Percentiles rank a stretch among this genome's conserved stretches.
phyloP scores from a whole-genome alignment of 2,797 vertebrate genomes.

The Cynodonichthys magdalenae region DNA sequence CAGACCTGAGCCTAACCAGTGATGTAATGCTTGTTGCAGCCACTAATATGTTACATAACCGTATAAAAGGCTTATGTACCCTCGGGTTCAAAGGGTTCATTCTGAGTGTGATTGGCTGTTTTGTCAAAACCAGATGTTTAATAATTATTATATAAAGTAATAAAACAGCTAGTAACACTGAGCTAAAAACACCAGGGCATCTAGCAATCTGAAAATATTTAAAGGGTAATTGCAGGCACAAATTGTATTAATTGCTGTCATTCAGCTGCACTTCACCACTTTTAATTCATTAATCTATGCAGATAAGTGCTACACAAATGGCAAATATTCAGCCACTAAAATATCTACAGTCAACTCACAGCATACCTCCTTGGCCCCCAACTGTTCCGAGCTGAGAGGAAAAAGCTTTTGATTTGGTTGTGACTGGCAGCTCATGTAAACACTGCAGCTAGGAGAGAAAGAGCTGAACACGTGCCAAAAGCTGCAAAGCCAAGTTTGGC shows the following conservation, averaged over 20 bases:
- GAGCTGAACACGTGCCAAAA: conserved; percentile 74
- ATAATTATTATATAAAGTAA: conserved; percentile 30
- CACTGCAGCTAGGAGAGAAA: conserved; percentile 74
- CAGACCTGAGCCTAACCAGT: conserved; percentile 68
- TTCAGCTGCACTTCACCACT: conserved; percentile 7
- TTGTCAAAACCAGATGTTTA: conserved; percentile 38
- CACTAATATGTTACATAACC: conserved; percentile 73
- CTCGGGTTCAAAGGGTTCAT: conserved; percentile 63
- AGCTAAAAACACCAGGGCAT: conserved; percentile 13
- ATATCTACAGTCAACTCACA: conserved; percentile 49
- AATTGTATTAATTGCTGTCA: conserved; percentile 14
- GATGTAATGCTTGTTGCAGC: conserved; percentile 68
- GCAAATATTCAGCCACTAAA: conserved; percentile 46
- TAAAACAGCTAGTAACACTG: conserved; percentile 20
- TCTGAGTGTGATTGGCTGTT: conserved; percentile 43
- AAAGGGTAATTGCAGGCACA: conserved; percentile 10
- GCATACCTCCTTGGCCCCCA: conserved; percentile 65
- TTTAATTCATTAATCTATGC: conserved; percentile 5
- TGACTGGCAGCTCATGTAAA: conserved; percentile 81
- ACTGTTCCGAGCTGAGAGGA: conserved; percentile 66
- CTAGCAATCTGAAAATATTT: too few relatives aligned
- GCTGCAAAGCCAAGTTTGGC: conserved; percentile 74
- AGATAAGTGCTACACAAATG: conserved; percentile 36
- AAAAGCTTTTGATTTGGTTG: conserved; percentile 76
- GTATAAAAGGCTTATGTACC: conserved; percentile 61